phyloP scores from a whole-genome alignment of 64 coral and sea anemone genomes.

The Cladopsammia gracilis region DNA sequence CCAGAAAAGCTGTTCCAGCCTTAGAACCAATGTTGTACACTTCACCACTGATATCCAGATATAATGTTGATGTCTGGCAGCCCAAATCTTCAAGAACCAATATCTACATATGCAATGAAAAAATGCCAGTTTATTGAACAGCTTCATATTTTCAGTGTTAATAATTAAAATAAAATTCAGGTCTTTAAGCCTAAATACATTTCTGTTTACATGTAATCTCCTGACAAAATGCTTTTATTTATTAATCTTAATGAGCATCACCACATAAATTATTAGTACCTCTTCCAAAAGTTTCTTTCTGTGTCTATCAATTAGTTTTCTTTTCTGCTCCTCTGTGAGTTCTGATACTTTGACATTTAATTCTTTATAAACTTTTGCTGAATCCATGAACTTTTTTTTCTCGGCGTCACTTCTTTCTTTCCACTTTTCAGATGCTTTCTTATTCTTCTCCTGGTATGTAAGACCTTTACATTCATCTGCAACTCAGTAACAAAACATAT shows the following conservation, averaged over 20 bases:
- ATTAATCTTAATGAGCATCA: no score
- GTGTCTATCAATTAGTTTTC: constrained; percentile 14
- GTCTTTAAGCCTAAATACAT: constrained; percentile 10
- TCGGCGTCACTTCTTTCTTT: background rate
- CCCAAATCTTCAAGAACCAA: constrained; percentile 69
- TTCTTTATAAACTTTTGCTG: constrained; percentile 14
- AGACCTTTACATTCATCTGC: constrained; percentile 37
- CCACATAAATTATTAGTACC: constrained; percentile 31
- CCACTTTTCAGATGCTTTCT: constrained; percentile 34
- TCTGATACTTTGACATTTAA: constrained; percentile 41
- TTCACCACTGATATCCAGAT: constrained; percentile 51
- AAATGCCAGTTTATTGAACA: background rate
- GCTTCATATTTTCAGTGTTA: constrained; percentile 5
- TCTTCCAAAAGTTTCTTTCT: constrained; percentile 53
- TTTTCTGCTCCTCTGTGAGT: constrained; percentile 40
- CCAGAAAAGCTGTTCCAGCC: constrained; percentile 49
- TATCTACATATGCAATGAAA: constrained; percentile 22
- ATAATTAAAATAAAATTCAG: constrained; percentile 3
- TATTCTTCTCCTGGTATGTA: constrained; percentile 28
- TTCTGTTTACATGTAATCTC: background rate
- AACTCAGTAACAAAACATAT: constrained; percentile 18
- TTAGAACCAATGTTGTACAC: constrained; percentile 47
- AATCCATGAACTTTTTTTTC: constrained; percentile 15
- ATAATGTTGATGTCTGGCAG: constrained; percentile 52
- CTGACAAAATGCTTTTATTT: no score